Evolutionary conservation across 2,797 vertebrate species (phyloP), one percentile per base, ranked within the genome.

Genomic region (Threskiornis aethiopicus): DNA sequence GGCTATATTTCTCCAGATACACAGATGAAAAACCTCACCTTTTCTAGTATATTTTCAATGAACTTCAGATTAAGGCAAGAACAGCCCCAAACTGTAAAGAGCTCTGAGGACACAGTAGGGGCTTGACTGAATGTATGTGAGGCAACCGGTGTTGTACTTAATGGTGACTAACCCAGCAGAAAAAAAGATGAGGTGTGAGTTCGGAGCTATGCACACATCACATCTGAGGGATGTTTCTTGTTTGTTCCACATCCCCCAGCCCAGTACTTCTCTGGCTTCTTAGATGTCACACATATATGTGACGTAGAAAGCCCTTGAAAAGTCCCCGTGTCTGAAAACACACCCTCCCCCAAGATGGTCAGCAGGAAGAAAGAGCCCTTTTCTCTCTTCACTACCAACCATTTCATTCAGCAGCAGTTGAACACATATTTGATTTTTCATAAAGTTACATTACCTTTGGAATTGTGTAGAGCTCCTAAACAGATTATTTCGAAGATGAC

Each of bases 341-440:
- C 2, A 49, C 6, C 10, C 13, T 82, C 28, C 1, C 18, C 6
- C 3, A 0, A 19, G 10, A 8, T 12, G 20, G 31, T 67, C 71
- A 73, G 25, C 18, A 71, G 9, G 24, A 47, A 79, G 18, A 72
- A 12, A 3, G 4, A 61, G 3, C 5, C 13, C 20, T 41, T 86
- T 90, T 41, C 41, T 78, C n/a, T 64, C 22, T 71, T 78, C 28
- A 52, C 5, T 21, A 47, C 16, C 65, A 59, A 47, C 2, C 8
- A 31, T n/a, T 78, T 79, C 16, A 42, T 51, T 11, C 4, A 18
- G 54, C 15, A 84, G 49, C 31, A 31, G 6, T 6, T 2, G 0
- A 90, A 66, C 8, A 61, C 0, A 1, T 55, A 35, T 51, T 69
- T 75, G 1, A 14, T 8, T 41, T 84, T 78, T 47, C 2, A 4